phyloP scores from a whole-genome alignment of 2,797 vertebrate species.

The Danio aesculapii region DNA sequence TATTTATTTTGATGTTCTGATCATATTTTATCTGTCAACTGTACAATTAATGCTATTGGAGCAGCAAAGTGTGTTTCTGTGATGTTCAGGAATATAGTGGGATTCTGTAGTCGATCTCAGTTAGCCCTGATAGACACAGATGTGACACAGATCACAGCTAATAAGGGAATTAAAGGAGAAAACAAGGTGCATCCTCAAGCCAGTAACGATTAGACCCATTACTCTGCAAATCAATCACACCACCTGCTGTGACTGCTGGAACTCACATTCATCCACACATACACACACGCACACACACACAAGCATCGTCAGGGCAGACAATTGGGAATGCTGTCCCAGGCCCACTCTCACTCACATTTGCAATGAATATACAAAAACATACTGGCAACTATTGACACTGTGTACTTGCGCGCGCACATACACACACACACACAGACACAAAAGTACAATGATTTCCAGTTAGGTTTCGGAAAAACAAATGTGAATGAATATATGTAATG shows the following conservation, averaged over 20 bases:
- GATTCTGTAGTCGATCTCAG: constrained; percentile 36
- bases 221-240: constrained; percentile 58
- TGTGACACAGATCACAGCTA: constrained; percentile 56
- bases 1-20: not conserved
- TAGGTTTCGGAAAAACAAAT: not conserved
- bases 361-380: constrained; percentile 7
- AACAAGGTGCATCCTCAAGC: constrained; percentile 51
- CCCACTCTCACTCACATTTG: constrained; percentile 6
- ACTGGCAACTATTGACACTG: not conserved
- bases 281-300: constrained; percentile 10
- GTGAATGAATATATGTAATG: not conserved
- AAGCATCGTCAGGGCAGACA: not conserved
- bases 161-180: constrained; percentile 56
- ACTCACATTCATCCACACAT: constrained; percentile 30
- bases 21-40: not conserved
- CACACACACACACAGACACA: constrained; percentile 1
- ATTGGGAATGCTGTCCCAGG: constrained; percentile 21
- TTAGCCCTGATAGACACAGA: constrained; percentile 37
- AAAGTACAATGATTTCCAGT: not conserved
- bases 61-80: constrained; percentile 6
- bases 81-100: constrained; percentile 3
- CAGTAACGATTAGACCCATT: constrained; percentile 57
- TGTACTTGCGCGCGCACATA: no score
- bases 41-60: not conserved
- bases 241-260: constrained; percentile 51